Conservation (phyloP, 2,113 vertebrate genomes). For the Shinisaurus crocodilurus region DNA sequence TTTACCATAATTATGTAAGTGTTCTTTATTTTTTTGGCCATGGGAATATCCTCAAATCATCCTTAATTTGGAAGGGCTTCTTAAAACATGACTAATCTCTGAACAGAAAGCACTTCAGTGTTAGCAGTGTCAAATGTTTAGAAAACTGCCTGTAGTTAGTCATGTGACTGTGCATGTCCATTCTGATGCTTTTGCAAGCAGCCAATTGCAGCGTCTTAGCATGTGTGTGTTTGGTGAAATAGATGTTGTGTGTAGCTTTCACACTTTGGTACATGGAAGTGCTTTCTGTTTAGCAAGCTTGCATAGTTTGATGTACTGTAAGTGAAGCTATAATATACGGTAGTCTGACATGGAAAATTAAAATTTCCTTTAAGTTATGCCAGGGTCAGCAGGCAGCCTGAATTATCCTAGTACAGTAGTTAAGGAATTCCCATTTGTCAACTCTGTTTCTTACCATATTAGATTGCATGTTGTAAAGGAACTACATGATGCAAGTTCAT, state of each 20-base stretch:
- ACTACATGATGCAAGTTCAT: constrained; percentile 41
- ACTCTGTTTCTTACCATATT: constrained; percentile 51
- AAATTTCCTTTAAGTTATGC: constrained; percentile 13
- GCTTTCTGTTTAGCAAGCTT: background rate
- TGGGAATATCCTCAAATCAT: constrained; percentile 4
- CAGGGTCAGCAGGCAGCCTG: constrained; percentile 45
- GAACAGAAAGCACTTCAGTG: background rate
- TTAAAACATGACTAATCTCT: background rate
- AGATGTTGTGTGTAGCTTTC: background rate
- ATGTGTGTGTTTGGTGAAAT: background rate
- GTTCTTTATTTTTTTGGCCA: background rate
- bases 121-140: background rate
- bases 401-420: constrained; percentile 30
- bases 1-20: background rate
- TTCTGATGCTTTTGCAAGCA: background rate
- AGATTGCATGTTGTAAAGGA: constrained; percentile 35
- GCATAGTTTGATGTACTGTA: background rate
- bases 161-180: background rate
- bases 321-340: background rate
- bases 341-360: constrained; percentile 25
- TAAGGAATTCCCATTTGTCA: constrained; percentile 47
- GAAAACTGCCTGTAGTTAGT: background rate
- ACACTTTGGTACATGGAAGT: background rate
- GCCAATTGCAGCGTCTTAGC: background rate
- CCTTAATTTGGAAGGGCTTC: accelerated